Evolutionary conservation across 2,888 invertebrate genomes (phyloP), one percentile per base, ranked within the genome.

Genomic region (Drosophila eohydei): DNA sequence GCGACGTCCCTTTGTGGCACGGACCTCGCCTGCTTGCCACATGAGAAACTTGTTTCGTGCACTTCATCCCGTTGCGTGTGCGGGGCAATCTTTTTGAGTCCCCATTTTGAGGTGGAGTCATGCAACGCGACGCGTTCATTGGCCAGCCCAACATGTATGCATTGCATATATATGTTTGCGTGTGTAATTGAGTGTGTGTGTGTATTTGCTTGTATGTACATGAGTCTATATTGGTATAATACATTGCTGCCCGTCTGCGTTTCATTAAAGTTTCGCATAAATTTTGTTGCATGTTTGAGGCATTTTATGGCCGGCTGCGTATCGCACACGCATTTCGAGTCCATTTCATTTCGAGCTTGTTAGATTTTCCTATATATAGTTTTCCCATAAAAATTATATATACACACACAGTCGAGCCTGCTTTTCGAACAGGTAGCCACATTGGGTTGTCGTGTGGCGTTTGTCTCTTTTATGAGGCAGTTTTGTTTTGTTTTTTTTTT

Each of bases 41-140:
- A 71, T 44, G 40, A 74, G 36, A 78, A 78, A 78, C 78, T 59
- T 41, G 78, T 78, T 78, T 79, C 66, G 36, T 70, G 41, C 28
- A 46, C 64, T 34, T 51, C 76, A 41, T 58, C 78, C 44, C 78
- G 71, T 75, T 76, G 78, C 81, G 79, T 71, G 78, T 16, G 67
- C 55, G 38, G 41, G 52, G 65, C 60, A 69, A 72, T 56, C 72
- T 65, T 70, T 57, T 48, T 2, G 54, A 78, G 55, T 78, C 80
- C 88, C 83, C 88, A 86, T 88, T 89, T 77, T 89, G 58, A 89
- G 89, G 89, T 89, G 89, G 89, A 89, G 89, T 90, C 86, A 60
- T 59, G 71, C 74, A 75, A 60, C 56, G 61, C 72, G 34, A 51
- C 67, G 34, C 80, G 69, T 72, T 84, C 78, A 89, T 89, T 89